Evolutionary conservation across 1,140 invertebrate species (phyloP), one percentile per base, ranked within the genome.

Genomic region (Vollenhovia emeryi): DNA sequence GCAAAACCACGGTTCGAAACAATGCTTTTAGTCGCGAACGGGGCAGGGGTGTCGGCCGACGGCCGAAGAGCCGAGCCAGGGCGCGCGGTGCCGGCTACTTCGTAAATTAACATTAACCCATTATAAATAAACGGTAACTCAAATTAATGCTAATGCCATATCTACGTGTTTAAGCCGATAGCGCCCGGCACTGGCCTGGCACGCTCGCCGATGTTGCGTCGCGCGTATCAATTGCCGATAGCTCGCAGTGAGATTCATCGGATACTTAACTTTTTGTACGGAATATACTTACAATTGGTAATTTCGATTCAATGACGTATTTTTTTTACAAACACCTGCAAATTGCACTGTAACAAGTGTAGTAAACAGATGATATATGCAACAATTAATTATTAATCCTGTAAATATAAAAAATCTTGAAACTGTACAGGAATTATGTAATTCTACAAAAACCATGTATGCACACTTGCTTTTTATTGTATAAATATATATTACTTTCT

Each of bases 51-150:
- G 60, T 71, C 75, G 55, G 87, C 57, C 33, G 80, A 64, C 36
- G 66, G 30, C 64, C 87, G 80, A 74, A 27, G 76, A 78, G 71
- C 55, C n/a, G 55, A 75, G 59, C 36, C 60, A 55, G 68, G 45
- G 69, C 79, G 62, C 48, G 52, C 82, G 88, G 80, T 83, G 64
- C 83, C 11, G 68, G 86, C 74, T 92, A 92, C 91, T 92, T 92
- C 91, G 89, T 92, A 92, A 92, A 92, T 92, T 92, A 92, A 92
- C 92, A 92, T 92, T 92, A 92, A 92, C 87, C 88, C 71, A 89
- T 92, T 92, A 92, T 92, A 92, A 92, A 92, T 92, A 92, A 92
- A 91, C 91, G 87, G 87, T 90, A 92, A 92, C 88, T 92, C 92
- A 92, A 92, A 92, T 92, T 92, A 92, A 92, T 92, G 92, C 92